Evolutionary conservation across 2,113 vertebrate genomes (phyloP).

Genomic region (Mesembrinibis cayennensis): DNA sequence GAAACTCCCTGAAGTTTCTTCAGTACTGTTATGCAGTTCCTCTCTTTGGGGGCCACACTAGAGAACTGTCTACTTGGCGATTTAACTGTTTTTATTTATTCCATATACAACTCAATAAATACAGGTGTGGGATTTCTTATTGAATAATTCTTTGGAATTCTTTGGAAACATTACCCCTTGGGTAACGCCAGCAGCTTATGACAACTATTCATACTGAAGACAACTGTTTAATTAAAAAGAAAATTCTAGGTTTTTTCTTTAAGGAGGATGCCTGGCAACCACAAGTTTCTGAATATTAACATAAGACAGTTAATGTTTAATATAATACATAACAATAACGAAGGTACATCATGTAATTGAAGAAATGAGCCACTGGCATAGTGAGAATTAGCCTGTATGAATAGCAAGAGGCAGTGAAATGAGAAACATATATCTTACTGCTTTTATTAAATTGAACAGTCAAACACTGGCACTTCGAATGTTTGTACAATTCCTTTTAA

Average conservation of each 20-base stretch:
- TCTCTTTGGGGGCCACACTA: not conserved
- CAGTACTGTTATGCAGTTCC: not conserved
- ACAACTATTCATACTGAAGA: constrained; percentile 10
- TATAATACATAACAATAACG: constrained; percentile 21
- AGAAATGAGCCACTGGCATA: constrained; percentile 7
- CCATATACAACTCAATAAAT: not conserved
- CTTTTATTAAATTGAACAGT: constrained; percentile 13
- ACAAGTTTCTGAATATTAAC: constrained; percentile 17
- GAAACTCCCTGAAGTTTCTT: not conserved
- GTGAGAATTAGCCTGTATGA: not conserved
- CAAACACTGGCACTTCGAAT: not conserved
- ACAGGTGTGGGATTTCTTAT: not conserved
- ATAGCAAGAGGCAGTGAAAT: not conserved
- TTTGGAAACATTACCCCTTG: not conserved
- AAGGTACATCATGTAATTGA: constrained; percentile 15
- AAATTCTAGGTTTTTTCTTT: not conserved
- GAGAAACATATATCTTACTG: constrained; percentile 19
- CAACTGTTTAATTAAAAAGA: constrained; percentile 43
- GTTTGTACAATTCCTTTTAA: not conserved
- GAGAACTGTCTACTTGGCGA: not conserved
- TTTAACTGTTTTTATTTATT: not conserved
- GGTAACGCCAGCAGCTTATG: not conserved
- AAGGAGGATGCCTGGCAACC: not conserved
- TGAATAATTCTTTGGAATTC: not conserved
- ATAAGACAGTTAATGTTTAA: not conserved